These are phyloP conservation scores for Atta texana DNA, from an alignment of 1,140 invertebrate genomes.

Conservation along the genomic window DNA sequence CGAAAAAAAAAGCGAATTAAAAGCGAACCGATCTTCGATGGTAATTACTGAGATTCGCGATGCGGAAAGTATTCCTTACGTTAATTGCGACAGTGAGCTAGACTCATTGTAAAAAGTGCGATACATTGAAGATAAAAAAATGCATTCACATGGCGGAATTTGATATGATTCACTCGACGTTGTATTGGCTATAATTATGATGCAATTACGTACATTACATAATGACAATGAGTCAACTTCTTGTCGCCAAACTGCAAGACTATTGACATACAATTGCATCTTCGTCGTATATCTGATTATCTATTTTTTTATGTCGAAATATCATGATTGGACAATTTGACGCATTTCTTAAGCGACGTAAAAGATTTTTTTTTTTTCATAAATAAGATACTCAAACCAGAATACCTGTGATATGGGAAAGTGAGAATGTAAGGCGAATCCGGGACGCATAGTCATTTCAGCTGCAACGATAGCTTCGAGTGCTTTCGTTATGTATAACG, in stretches of 20 bases:
- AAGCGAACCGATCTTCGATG: background rate
- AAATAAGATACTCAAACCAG: background rate
- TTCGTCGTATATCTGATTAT: background rate
- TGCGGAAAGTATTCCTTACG: background rate
- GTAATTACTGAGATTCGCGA: constrained; percentile 12
- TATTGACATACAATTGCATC: background rate
- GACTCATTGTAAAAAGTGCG: background rate
- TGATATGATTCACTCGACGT: constrained; percentile 42
- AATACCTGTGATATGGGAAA: background rate
- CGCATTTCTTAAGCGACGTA: background rate
- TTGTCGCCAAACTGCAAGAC: constrained; percentile 26
- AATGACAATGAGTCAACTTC: constrained; percentile 22
- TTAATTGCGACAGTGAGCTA: constrained; percentile 3
- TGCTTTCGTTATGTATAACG: background rate
- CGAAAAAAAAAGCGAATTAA: constrained; percentile 28
- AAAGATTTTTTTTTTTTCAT: background rate
- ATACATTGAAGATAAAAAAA: background rate
- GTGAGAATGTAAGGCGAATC: background rate
- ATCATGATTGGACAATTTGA: background rate
- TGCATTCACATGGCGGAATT: background rate
- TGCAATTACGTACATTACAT: constrained; percentile 30
- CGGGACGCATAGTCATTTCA: background rate
- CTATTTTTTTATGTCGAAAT: background rate
- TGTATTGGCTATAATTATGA: constrained; percentile 35
- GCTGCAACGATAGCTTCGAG: background rate